Conservation (phyloP, 2,797 vertebrate genomes). For the Spinus olivaceus region DNA sequence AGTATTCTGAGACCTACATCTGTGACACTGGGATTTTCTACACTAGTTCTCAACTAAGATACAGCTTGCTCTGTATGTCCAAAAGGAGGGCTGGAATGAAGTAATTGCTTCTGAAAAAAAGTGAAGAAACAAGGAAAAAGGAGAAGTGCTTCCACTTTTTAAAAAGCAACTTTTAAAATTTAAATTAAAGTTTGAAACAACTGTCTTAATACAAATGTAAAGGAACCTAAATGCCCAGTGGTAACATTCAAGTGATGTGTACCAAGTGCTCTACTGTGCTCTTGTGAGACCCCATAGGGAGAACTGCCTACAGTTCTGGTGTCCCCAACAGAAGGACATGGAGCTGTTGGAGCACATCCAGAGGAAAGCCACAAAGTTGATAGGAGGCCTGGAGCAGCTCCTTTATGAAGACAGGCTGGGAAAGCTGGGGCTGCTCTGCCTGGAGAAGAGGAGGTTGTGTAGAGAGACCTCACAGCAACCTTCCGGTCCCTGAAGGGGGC, state of each 20-base stretch:
- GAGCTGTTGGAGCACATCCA: background rate
- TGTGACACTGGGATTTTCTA: background rate
- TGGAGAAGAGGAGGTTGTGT: background rate
- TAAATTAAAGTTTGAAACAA: background rate
- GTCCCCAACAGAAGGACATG: background rate
- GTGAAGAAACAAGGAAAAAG: background rate
- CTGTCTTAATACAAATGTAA: background rate
- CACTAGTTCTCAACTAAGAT: background rate
- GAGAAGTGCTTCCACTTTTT: background rate
- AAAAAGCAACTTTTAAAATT: background rate
- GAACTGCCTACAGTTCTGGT: background rate
- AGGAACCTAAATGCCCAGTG: background rate
- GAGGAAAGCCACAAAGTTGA: background rate
- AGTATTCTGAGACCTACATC: background rate
- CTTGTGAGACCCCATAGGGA: background rate
- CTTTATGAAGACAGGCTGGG: background rate
- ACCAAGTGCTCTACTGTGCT: background rate
- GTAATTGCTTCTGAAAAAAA: background rate
- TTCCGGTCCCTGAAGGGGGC: background rate
- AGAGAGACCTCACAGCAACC: background rate
- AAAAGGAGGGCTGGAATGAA: background rate
- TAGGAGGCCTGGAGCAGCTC: background rate
- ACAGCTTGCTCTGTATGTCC: background rate
- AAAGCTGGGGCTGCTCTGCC: background rate
- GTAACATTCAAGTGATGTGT: background rate